Evolutionary conservation across 2,113 vertebrate genomes (phyloP), one percentile per base, ranked within the genome.

Genomic region (Trogon melanurus): DNA sequence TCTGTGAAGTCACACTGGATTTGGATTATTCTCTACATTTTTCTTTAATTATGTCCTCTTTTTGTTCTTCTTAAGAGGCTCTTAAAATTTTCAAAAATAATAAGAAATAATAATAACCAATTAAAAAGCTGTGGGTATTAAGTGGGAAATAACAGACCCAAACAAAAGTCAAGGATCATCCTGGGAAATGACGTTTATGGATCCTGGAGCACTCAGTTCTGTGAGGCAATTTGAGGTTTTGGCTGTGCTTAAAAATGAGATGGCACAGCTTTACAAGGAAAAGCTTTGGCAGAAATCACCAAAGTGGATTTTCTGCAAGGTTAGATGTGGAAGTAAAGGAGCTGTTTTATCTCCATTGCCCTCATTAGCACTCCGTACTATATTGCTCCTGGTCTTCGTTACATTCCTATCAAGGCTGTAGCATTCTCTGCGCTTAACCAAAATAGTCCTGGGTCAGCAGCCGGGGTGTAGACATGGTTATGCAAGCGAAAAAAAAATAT

Each of bases 81-180:
- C 85, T 89, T 96, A 89, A 93, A 93, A 81, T 85, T 92, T 92
- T 90, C 32, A 91, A 89, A 81, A 92, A 84, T 94, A 95, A 96
- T 79, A 58, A 79, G 76, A 95, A 97, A 93, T 95, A 93, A 94
- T 96, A 93, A 95, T 94, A 94, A 93, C 26, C 62, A 93, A 95
- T 96, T 89, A 73, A 88, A 84, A 93, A 96, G 80, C 80, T 50
- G 62, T 84, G 95, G 83, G 88, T 88, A 84, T 94, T 96, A 93
- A 96, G 80, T 92, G 73, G 86, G 76, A 94, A 94, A 95, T 92
- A 91, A 92, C 76, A 96, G 80, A 79, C 61, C 74, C 73, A 87
- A 90, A 94, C 93, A 95, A 95, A 92, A 95, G 90, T 92, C 82
- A 81, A 50, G 70, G 95, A 93, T 88, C 89, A 75, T 90, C 91